Conservation (phyloP, 2,113 vertebrate genomes). For the Rhabdornis inornatus region DNA sequence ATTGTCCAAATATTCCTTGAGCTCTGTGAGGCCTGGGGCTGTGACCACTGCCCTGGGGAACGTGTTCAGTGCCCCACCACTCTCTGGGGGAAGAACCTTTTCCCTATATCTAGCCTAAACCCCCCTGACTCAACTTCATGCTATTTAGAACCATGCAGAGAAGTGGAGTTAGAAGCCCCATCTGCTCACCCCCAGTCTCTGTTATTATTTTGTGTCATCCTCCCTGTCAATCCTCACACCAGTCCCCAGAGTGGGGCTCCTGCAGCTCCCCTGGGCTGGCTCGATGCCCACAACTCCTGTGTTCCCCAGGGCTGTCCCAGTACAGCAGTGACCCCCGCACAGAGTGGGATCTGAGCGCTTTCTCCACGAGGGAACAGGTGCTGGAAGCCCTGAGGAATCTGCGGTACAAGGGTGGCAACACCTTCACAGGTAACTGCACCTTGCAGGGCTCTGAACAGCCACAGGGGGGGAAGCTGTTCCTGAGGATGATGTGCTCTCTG, state of each 20-base stretch:
- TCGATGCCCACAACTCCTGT: background rate
- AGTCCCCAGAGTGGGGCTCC: background rate
- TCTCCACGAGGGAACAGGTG: conserved; percentile 79
- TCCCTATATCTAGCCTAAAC: background rate
- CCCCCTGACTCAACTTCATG: background rate
- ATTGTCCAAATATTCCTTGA: background rate
- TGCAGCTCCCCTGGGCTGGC: background rate
- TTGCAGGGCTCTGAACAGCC: rapidly evolving
- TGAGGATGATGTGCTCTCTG: background rate
- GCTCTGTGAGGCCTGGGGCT: background rate
- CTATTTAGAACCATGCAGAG: background rate
- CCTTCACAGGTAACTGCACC: conserved; percentile 82
- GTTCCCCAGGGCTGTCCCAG: conserved; percentile 84
- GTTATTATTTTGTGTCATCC: background rate
- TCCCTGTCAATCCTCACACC: background rate
- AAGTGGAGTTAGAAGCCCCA: background rate
- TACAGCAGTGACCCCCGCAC: conserved; percentile 92
- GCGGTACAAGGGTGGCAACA: conserved; percentile 91
- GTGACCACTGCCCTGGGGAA: background rate
- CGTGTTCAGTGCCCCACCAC: background rate
- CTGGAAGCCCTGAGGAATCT: conserved; percentile 81
- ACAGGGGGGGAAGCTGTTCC: background rate
- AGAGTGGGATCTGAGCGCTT: conserved; percentile 88
- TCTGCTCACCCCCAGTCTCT: background rate
- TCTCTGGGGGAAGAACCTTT: background rate